These are phyloP conservation scores for Drosophila lacertosa DNA, from an alignment of 1,140 invertebrate species.

Conservation along the genomic window DNA sequence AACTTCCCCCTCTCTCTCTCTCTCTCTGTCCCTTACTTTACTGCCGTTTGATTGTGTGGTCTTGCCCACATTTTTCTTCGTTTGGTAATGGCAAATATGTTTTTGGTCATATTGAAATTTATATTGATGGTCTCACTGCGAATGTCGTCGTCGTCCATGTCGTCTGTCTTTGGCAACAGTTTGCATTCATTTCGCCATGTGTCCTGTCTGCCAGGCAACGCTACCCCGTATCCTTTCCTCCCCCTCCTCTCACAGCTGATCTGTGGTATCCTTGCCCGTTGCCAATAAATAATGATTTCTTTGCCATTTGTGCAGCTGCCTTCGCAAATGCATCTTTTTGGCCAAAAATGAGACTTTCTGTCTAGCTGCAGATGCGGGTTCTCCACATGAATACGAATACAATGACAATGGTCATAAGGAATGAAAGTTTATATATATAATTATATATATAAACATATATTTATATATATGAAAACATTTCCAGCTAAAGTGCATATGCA, in stretches of 20 bases:
- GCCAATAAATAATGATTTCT: slow-evolving; percentile 69
- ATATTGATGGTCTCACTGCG: slow-evolving; percentile 68
- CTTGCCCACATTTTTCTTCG: slow-evolving; percentile 48
- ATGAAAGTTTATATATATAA: slow-evolving; percentile 1
- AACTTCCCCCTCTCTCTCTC: too few species aligned
- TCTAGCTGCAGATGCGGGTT: slow-evolving; percentile 35
- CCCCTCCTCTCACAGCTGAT: slow-evolving; percentile 18
- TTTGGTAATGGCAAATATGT: slow-evolving; percentile 47
- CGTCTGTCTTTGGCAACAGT: slow-evolving; percentile 61
- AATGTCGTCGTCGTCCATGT: too few species aligned
- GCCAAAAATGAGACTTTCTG: background rate
- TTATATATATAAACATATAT: background rate
- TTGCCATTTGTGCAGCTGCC: slow-evolving; percentile 49
- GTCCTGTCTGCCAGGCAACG: slow-evolving; percentile 11
- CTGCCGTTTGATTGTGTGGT: slow-evolving; percentile 13
- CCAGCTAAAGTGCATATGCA: too few species aligned
- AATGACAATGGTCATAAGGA: slow-evolving; percentile 34
- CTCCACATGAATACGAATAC: slow-evolving; percentile 42
- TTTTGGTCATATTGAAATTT: slow-evolving; percentile 64
- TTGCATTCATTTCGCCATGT: slow-evolving; percentile 56
- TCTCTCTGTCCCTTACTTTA: background rate
- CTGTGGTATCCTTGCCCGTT: slow-evolving; percentile 33
- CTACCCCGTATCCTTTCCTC: background rate
- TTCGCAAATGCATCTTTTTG: slow-evolving; percentile 11
- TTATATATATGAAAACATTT: too few species aligned